Conservation (phyloP, 2,888 invertebrate genomes). For the Stomorhina lunata region DNA sequence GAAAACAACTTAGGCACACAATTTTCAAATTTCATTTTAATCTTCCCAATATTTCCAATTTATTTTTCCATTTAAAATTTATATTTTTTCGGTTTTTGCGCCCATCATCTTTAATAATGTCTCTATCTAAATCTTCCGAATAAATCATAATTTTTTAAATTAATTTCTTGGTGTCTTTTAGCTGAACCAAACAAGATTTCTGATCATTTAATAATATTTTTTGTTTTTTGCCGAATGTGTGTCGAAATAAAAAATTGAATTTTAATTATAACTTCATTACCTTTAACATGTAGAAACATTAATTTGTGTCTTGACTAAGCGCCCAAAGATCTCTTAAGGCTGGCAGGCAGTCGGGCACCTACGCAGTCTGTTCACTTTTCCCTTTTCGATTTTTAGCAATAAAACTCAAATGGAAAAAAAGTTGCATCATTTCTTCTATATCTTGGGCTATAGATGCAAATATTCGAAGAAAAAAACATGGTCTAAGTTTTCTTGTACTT, state of each 20-base stretch:
- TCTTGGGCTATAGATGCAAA: too few relatives aligned
- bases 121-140: conserved; percentile 27
- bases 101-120: conserved; percentile 35
- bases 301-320: conserved; percentile 36
- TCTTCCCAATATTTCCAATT: conserved; percentile 4
- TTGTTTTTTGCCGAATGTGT: not conserved
- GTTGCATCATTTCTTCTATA: conserved; percentile 39
- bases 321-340: too few relatives aligned
- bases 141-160: conserved; percentile 50
- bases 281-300: conserved; percentile 61
- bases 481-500: too few relatives aligned
- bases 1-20: not conserved
- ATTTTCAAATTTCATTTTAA: not conserved
- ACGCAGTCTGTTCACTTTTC: conserved; percentile 35
- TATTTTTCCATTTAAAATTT: conserved; percentile 6
- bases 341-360: too few relatives aligned
- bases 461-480: too few relatives aligned
- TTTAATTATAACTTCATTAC: conserved; percentile 67
- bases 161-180: conserved; percentile 30
- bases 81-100: conserved; percentile 6
- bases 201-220: conserved; percentile 44
- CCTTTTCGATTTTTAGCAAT: conserved; percentile 7
- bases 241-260: conserved; percentile 62
- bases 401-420: not conserved
- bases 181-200: conserved; percentile 23